phyloP scores from a whole-genome alignment of 2,113 vertebrate genomes.

The Motacilla alba region DNA sequence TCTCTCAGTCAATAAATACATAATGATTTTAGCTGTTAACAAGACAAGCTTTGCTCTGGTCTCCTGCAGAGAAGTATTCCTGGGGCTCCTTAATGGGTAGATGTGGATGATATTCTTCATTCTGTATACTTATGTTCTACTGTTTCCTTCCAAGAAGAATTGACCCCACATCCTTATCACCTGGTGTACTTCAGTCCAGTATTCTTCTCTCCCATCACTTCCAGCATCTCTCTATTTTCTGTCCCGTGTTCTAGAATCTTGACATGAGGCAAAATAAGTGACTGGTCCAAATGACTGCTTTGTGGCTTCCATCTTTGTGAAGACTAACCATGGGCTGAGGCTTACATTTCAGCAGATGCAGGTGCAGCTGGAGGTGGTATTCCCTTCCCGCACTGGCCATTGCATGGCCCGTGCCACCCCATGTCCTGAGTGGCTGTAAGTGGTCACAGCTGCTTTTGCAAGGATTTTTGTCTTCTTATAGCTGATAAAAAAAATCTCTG shows the following conservation, averaged over 20 bases:
- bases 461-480: not conserved
- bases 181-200: fast-evolving
- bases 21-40: not conserved
- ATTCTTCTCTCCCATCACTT: not conserved
- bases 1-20: not conserved
- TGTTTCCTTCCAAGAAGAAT: not conserved
- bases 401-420: not conserved
- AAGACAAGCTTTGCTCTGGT: not conserved
- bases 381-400: not conserved
- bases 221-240: not conserved
- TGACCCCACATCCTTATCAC: not conserved
- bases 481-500: not conserved
- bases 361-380: not conserved
- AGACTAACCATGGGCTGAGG: not conserved
- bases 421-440: not conserved
- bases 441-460: not conserved
- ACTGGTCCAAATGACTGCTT: not conserved
- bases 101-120: not conserved
- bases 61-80: not conserved
- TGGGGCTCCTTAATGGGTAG: not conserved
- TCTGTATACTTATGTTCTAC: not conserved
- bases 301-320: not conserved
- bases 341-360: not conserved
- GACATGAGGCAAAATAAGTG: not conserved
- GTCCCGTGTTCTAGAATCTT: not conserved